Percentiles rank a stretch among this genome's conserved stretches.
These are phyloP conservation scores for Trinectes maculatus DNA, from an alignment of 2,113 vertebrate species.

Conservation along the genomic window DNA sequence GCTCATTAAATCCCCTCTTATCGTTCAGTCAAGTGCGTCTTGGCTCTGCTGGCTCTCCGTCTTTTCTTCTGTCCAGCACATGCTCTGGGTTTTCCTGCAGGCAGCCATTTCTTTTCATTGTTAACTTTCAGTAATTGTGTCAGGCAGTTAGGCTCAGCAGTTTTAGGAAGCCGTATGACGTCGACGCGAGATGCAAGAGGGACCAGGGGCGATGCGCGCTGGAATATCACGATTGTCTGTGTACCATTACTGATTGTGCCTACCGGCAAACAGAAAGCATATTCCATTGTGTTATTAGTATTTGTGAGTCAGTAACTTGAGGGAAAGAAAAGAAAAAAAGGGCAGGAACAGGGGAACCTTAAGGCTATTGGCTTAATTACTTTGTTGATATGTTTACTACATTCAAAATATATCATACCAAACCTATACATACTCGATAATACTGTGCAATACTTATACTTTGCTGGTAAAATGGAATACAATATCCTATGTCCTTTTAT, in stretches of 20 bases:
- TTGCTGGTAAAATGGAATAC: no score
- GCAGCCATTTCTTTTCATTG: constrained; percentile 54
- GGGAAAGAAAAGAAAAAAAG: neutral
- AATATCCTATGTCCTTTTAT: no score
- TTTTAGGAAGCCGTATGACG: constrained; percentile 42
- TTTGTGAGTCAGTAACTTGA: constrained; percentile 41
- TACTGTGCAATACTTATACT: neutral
- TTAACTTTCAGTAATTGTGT: constrained; percentile 58
- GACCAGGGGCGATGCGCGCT: constrained; percentile 50
- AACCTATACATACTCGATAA: no score
- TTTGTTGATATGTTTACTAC: neutral
- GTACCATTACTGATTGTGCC: constrained; percentile 50
- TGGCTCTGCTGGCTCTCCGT: neutral
- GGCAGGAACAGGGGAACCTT: constrained; percentile 46
- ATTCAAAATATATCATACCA: constrained; percentile 12
- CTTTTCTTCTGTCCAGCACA: constrained; percentile 10
- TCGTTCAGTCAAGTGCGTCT: constrained; percentile 9
- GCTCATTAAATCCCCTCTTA: constrained; percentile 18
- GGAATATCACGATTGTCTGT: constrained; percentile 37
- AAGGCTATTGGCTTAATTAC: constrained; percentile 45
- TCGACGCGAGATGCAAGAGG: constrained; percentile 34
- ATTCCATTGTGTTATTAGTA: constrained; percentile 46
- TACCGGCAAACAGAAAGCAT: constrained; percentile 49
- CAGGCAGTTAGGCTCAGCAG: constrained; percentile 60
- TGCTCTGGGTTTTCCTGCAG: constrained; percentile 41